Conservation (phyloP, 2,113 vertebrate genomes). For the Origma solitaria region DNA sequence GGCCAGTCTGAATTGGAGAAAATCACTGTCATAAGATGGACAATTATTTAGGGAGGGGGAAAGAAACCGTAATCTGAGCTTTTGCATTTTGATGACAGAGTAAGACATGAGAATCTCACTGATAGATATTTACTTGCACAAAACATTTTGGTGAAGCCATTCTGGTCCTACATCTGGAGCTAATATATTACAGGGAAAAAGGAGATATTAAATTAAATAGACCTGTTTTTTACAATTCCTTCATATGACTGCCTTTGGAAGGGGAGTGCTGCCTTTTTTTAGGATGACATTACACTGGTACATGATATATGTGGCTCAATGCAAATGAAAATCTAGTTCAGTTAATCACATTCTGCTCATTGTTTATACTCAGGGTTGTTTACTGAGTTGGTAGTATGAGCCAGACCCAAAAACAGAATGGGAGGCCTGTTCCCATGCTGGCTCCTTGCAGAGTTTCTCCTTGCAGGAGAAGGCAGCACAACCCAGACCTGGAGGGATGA, state of each 20-base stretch:
- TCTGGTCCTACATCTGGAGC: neutral
- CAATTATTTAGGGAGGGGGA: accelerated
- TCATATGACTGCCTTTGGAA: neutral
- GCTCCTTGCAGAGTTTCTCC: neutral
- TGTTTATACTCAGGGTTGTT: neutral
- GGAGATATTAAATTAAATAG: neutral
- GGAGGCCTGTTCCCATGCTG: neutral
- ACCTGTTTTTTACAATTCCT: neutral
- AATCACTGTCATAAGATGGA: neutral
- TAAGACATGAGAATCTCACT: neutral
- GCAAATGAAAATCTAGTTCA: neutral
- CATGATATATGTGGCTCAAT: neutral
- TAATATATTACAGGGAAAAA: neutral
- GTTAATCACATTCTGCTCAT: neutral
- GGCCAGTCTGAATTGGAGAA: neutral
- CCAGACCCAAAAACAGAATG: neutral
- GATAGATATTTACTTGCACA: neutral
- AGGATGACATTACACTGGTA: neutral
- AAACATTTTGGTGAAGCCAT: neutral
- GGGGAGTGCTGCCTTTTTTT: neutral
- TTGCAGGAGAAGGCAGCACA: neutral
- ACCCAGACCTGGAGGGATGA: neutral
- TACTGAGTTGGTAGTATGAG: neutral
- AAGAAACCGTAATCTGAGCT: neutral
- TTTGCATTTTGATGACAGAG: neutral